Evolutionary conservation across 2,113 vertebrate genomes (phyloP).

Genomic region (Lophotis ruficrista): DNA sequence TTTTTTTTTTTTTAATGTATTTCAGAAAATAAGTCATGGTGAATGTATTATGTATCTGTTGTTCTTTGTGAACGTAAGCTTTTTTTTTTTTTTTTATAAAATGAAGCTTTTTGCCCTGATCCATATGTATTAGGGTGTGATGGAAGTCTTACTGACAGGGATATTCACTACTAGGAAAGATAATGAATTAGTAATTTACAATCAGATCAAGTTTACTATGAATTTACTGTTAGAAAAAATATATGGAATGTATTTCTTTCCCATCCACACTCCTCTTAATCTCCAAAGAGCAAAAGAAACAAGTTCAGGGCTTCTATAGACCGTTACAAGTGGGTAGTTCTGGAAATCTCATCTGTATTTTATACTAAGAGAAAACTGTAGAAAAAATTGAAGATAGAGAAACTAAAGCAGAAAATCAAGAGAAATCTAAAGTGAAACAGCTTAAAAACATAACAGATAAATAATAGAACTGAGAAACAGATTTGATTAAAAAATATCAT

Average conservation of each 20-base stretch:
- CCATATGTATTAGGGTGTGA: neutral
- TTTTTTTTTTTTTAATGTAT: no score
- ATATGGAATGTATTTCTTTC: neutral
- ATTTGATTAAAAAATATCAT: neutral
- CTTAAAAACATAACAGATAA: neutral
- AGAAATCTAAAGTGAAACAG: neutral
- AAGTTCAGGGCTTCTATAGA: neutral
- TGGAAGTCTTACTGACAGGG: neutral
- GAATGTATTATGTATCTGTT: neutral
- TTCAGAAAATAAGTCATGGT: neutral
- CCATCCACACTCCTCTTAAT: neutral
- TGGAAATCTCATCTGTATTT: neutral
- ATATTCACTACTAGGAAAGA: neutral
- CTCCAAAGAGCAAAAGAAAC: neutral
- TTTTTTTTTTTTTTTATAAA: neutral
- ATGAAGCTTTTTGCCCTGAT: neutral
- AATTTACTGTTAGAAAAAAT: neutral
- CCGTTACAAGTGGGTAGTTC: neutral
- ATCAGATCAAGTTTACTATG: neutral
- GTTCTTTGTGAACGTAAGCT: neutral
- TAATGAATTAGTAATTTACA: neutral
- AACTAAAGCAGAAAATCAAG: neutral
- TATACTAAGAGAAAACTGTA: neutral
- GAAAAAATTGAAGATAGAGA: neutral
- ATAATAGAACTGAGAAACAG: neutral